Base-by-base conservation (phyloP, 2,113 vertebrate species). In the Hucho hucho region DNA sequence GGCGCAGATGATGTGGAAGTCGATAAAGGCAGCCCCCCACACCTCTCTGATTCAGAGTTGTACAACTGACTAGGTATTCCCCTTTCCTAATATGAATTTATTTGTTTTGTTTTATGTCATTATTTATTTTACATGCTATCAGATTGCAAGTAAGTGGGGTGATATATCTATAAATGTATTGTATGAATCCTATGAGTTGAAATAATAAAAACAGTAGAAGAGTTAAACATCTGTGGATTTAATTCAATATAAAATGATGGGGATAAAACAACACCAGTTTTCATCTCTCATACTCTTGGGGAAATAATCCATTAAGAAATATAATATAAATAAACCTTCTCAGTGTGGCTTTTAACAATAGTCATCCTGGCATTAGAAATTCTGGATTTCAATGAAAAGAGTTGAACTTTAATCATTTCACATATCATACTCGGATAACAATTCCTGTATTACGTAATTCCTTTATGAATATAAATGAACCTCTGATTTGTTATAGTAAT, bases 301-400 rank as follows among this genome's bases (percentile, higher is more conserved):
- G 75, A 89, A 87, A 84, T 80, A 64, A 89, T 77, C 77, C 46
- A 86, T 87, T 79, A 84, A 77, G 73, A 6, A 76, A 68, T 24
- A 7, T 26, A 72, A 79, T 64, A 72, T 69, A 64, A 84, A 85
- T 66, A 76, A 78, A 79, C 70, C 66, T 70, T 56, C 64, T 74
- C 72, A 14, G 47, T 28, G 65, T 83, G 83, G 61, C 72, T 63
- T 64, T 71, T 6, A 6, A 32, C 32, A 70, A 59, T 29, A 46
- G 68, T 47, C 64, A 69, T 64, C 22, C 74, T 75, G 59, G 28
- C 46, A 22, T 72, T 79, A 67, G 65, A 64, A 47, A n/a, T 64
- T 74, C 25, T 32, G 5, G 1, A 32, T 32, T 32, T 32, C 32
- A 32, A 32, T 32, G 4, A 32, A 32, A 32, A 6, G 29, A 32